A percentile compares a stretch with the other conserved stretches of the same genome.
phyloP scores from a whole-genome alignment of 2,888 invertebrate species.

The Rhagonycha fulva region DNA sequence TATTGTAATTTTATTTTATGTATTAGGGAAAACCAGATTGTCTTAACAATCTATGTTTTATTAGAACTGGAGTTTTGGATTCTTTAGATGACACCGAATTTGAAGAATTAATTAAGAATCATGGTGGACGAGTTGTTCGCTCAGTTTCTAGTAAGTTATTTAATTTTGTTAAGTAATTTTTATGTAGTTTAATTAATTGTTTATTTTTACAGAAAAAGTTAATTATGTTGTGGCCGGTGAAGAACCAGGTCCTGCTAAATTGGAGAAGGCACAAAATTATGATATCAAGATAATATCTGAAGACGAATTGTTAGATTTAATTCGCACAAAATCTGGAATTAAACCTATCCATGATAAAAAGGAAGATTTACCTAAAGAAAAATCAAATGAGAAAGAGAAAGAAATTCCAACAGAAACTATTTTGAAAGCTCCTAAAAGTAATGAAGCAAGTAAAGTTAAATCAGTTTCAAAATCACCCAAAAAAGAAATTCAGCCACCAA shows the following conservation, averaged over 20 bases:
- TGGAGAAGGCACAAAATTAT: conserved; percentile 73
- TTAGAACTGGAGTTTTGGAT: conserved; percentile 86
- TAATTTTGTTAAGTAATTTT: background rate
- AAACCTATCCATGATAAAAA: conserved; percentile 29
- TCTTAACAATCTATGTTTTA: conserved; percentile 70
- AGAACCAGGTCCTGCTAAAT: conserved; percentile 84
- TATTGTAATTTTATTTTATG: conserved; percentile 9
- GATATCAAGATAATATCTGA: conserved; percentile 77
- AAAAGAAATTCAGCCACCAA: background rate
- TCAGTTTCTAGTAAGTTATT: conserved; percentile 67
- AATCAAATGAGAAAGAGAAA: background rate
- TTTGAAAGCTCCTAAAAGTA: background rate
- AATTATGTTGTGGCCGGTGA: conserved; percentile 84
- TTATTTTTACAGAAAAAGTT: conserved; percentile 54
- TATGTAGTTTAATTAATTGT: background rate
- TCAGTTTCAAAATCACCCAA: background rate
- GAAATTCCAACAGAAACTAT: conserved; percentile 18
- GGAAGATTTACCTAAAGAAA: background rate
- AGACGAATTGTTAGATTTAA: conserved; percentile 81
- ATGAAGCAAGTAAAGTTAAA: background rate
- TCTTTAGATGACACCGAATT: conserved; percentile 85
- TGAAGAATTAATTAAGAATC: conserved; percentile 71
- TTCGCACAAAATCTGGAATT: conserved; percentile 63
- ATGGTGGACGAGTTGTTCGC: conserved; percentile 79
- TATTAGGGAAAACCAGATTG: conserved; percentile 72